Evolutionary conservation across 2,888 invertebrate species (phyloP).

Genomic region (Tachystola acroxantha): DNA sequence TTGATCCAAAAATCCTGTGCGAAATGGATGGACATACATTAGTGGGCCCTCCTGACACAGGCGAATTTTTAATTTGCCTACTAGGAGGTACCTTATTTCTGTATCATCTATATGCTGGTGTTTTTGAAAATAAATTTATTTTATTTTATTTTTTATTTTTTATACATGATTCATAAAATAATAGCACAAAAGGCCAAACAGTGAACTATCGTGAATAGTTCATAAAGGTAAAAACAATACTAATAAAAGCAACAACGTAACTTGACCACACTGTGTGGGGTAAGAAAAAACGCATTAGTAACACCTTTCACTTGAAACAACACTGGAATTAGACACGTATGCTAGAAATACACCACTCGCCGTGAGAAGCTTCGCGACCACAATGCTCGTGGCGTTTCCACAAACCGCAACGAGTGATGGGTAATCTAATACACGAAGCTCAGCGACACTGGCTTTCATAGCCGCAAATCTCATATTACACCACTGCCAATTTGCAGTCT

Average conservation of each 20-base stretch:
- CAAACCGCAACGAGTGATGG: constrained; percentile 68
- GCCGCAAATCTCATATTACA: constrained; percentile 71
- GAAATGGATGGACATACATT: no score
- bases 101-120: no score
- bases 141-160: no score
- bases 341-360: constrained; percentile 37
- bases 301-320: constrained; percentile 35
- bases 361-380: constrained; percentile 70
- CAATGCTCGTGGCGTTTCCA: constrained; percentile 68
- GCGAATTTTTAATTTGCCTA: no score
- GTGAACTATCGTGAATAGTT: neutral
- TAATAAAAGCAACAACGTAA: neutral
- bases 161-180: no score
- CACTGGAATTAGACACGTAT: constrained; percentile 42
- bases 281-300: constrained; percentile 15
- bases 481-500: constrained; percentile 9
- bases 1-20: no score
- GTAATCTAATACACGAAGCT: constrained; percentile 76
- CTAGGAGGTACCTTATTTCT: no score
- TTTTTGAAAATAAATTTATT: no score
- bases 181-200: neutral
- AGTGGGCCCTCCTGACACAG: no score
- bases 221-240: neutral
- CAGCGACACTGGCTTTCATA: constrained; percentile 73
- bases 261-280: constrained; percentile 2